phyloP scores from a whole-genome alignment of 2,113 vertebrate species.

The Clupea harengus region DNA sequence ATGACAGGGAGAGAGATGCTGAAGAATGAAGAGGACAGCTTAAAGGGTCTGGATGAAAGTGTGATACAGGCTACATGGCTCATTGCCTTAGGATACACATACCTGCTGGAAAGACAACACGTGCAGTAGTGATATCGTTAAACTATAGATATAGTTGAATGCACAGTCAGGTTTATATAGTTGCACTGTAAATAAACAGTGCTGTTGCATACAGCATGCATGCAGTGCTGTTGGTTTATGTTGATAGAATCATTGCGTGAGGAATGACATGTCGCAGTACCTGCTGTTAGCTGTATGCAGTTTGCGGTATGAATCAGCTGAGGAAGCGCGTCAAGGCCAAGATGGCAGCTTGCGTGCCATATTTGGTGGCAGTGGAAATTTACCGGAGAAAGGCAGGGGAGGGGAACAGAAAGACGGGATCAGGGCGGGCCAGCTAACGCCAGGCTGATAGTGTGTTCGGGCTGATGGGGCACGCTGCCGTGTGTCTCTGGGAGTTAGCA shows the following conservation, averaged over 20 bases:
- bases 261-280: neutral
- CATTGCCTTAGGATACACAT: neutral
- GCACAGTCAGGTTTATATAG: neutral
- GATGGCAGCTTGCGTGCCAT: constrained; percentile 16
- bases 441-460: neutral
- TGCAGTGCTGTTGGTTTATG: neutral
- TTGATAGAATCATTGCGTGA: neutral
- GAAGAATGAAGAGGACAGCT: neutral
- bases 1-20: neutral
- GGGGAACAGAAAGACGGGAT: neutral
- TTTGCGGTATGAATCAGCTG: neutral
- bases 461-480: neutral
- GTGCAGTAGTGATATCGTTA: neutral
- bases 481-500: neutral
- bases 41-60: neutral
- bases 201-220: neutral
- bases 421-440: neutral
- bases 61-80: neutral
- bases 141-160: neutral
- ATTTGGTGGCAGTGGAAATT: constrained; percentile 7
- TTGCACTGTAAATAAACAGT: neutral
- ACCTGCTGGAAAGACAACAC: neutral
- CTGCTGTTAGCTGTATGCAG: neutral
- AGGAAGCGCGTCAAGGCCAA: neutral
- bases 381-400: constrained; percentile 5